Evolutionary conservation across 1,140 invertebrate species (phyloP).

Genomic region (Diorhabda carinulata): DNA sequence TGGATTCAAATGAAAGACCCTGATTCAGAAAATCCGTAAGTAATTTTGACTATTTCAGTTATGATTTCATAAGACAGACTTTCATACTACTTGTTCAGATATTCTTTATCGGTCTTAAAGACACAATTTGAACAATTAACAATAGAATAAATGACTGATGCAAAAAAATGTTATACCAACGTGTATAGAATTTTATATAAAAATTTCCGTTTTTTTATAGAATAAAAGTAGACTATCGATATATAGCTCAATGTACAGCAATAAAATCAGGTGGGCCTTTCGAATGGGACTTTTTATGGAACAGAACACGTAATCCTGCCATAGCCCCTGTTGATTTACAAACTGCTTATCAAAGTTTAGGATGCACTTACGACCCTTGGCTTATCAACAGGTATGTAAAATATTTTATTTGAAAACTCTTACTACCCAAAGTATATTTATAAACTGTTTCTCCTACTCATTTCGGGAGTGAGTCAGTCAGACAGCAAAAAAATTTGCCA

Average conservation of each 20-base stretch:
- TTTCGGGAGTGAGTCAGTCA: too few species aligned
- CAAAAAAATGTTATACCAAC: too few species aligned
- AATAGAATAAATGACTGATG: too few species aligned
- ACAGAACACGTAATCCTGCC: slow-evolving; percentile 32
- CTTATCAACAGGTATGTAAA: slow-evolving; percentile 39
- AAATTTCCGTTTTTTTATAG: slow-evolving; percentile 26
- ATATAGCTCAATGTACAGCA: slow-evolving; percentile 37
- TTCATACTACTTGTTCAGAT: too few species aligned
- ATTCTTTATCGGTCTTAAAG: too few species aligned
- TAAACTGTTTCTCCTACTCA: too few species aligned
- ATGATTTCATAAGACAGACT: not conserved
- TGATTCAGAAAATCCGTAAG: slow-evolving; percentile 39
- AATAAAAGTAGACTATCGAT: slow-evolving; percentile 35
- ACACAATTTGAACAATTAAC: too few species aligned
- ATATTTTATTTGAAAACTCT: not conserved
- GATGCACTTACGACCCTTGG: slow-evolving; percentile 43
- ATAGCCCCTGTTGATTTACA: slow-evolving; percentile 37
- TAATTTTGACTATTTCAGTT: not conserved
- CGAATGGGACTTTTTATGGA: slow-evolving; percentile 43
- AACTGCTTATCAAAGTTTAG: slow-evolving; percentile 38
- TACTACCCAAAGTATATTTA: too few species aligned
- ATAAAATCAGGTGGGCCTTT: slow-evolving; percentile 36
- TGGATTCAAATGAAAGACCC: slow-evolving; percentile 38
- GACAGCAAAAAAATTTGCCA: too few species aligned
- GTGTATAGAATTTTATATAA: too few species aligned